phyloP scores from a whole-genome alignment of 2,797 vertebrate genomes.

The Darevskia nairensis region DNA sequence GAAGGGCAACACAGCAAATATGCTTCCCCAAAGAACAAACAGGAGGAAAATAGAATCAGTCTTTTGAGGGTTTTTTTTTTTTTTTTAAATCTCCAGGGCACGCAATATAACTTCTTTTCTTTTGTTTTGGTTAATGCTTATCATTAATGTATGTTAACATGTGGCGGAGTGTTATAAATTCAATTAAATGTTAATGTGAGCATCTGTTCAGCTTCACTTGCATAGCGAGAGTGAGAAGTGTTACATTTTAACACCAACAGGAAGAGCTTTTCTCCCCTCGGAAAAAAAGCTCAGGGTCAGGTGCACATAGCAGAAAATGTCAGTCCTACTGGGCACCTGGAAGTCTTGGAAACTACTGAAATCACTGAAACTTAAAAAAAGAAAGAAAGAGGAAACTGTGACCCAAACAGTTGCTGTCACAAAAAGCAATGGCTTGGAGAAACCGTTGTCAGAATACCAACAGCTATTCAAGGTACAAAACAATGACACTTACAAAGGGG shows the following conservation, averaged over 20 bases:
- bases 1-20: rapidly evolving
- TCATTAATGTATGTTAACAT: slow-evolving; percentile 66
- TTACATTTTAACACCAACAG: slow-evolving; percentile 8
- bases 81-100: slow-evolving; percentile 30
- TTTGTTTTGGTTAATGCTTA: slow-evolving; percentile 66
- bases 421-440: slow-evolving; percentile 18
- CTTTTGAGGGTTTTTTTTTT: slow-evolving; percentile 29
- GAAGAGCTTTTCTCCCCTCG: rapidly evolving
- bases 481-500: slow-evolving; percentile 28
- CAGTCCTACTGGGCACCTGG: background rate
- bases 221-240: slow-evolving; percentile 38
- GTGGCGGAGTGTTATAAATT: slow-evolving; percentile 54
- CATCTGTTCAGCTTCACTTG: slow-evolving; percentile 55
- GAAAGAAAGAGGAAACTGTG: slow-evolving; percentile 5
- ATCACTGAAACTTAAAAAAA: background rate
- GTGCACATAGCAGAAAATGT: background rate
- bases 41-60: background rate
- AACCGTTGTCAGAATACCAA: background rate
- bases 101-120: slow-evolving; percentile 36
- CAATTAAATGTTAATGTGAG: slow-evolving; percentile 70
- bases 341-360: slow-evolving; percentile 19
- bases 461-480: slow-evolving; percentile 47
- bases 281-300: background rate
- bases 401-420: slow-evolving; percentile 48
- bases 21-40: background rate